Evolutionary conservation across 2,888 invertebrate species (phyloP).

Genomic region (Agrilus cyanescens): DNA sequence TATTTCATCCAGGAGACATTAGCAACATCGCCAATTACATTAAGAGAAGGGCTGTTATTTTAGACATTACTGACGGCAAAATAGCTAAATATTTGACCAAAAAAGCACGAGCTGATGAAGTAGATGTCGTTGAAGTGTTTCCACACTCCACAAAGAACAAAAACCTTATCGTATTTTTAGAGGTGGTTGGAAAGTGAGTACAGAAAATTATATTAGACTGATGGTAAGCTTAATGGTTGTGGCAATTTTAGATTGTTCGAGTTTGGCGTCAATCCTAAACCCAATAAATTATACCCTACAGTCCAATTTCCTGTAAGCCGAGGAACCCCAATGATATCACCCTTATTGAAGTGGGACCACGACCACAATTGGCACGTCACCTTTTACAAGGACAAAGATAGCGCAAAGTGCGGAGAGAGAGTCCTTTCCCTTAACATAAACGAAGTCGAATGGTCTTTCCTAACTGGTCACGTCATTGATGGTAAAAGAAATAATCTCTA

Average conservation of each 20-base stretch:
- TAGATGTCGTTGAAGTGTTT: too few species aligned
- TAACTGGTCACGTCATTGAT: slow-evolving; percentile 74
- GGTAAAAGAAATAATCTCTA: slow-evolving; percentile 38
- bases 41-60: too few species aligned
- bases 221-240: too few species aligned
- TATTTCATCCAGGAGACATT: too few species aligned
- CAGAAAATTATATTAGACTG: too few species aligned
- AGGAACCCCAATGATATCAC: slow-evolving; percentile 73
- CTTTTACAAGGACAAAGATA: slow-evolving; percentile 53
- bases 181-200: too few species aligned
- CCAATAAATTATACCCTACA: slow-evolving; percentile 65
- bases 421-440: slow-evolving; percentile 45
- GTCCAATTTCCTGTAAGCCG: slow-evolving; percentile 73
- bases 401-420: slow-evolving; percentile 55
- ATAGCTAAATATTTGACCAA: too few species aligned
- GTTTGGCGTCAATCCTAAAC: slow-evolving; percentile 60
- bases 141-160: too few species aligned
- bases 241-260: slow-evolving; percentile 54
- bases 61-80: too few species aligned
- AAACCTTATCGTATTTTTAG: too few species aligned
- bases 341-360: slow-evolving; percentile 84
- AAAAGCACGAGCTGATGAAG: too few species aligned
- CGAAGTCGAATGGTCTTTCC: slow-evolving; percentile 58
- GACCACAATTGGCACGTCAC: slow-evolving; percentile 62
- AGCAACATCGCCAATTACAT: too few species aligned